Evolutionary conservation across 2,797 vertebrate genomes (phyloP).

Genomic region (Rhabdophis nuchalis): DNA sequence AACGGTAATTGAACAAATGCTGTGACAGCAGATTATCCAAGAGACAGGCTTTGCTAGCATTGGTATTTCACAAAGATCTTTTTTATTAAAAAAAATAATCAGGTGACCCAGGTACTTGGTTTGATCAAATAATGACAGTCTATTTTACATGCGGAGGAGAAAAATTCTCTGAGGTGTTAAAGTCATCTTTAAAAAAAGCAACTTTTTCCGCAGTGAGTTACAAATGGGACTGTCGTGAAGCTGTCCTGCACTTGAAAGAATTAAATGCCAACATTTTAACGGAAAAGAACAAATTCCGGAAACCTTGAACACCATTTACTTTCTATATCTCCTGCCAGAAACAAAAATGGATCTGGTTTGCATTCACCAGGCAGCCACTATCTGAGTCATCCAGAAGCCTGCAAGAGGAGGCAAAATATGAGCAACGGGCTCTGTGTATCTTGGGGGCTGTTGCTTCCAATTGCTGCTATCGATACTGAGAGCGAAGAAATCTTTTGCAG

Average conservation of each 20-base stretch:
- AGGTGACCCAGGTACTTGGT: constrained; percentile 30
- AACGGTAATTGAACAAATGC: constrained; percentile 43
- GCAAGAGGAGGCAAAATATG: neutral
- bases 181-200: constrained; percentile 32
- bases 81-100: constrained; percentile 32
- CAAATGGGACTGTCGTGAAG: constrained; percentile 32
- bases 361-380: constrained; percentile 5
- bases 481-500: neutral
- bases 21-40: constrained; percentile 40
- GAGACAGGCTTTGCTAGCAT: constrained; percentile 11
- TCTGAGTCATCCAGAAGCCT: neutral
- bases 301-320: neutral
- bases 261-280: constrained; percentile 30
- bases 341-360: neutral
- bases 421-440: neutral
- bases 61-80: constrained; percentile 44
- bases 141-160: constrained; percentile 41
- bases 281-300: constrained; percentile 15
- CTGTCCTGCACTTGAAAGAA: constrained; percentile 27
- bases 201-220: constrained; percentile 18
- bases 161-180: constrained; percentile 30
- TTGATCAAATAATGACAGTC: constrained; percentile 55
- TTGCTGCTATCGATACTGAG: neutral
- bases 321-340: neutral
- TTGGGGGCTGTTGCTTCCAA: neutral